Percentiles rank a stretch among this genome's conserved stretches.
phyloP scores from a whole-genome alignment of 2,113 vertebrate species.

The Triplophysa siluroides region DNA sequence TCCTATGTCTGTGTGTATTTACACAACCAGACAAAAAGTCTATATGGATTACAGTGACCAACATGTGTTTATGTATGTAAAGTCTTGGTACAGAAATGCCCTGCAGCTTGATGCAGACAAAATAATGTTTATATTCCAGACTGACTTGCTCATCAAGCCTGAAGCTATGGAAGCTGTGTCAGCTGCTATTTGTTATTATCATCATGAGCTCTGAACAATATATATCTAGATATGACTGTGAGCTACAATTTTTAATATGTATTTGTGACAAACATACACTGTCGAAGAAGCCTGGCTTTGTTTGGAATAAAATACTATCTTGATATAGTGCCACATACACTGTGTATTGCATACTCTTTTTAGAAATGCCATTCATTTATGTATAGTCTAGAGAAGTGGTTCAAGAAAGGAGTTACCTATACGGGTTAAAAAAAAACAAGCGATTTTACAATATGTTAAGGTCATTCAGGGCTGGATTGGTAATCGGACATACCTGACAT shows the following conservation, averaged over 20 bases:
- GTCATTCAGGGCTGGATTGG: too few relatives aligned
- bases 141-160: background rate
- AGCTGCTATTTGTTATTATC: conserved; percentile 6
- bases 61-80: background rate
- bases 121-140: background rate
- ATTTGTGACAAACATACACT: background rate
- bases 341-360: too few relatives aligned
- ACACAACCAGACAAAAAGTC: background rate
- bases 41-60: background rate
- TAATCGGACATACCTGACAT: too few relatives aligned
- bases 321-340: background rate
- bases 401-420: too few relatives aligned
- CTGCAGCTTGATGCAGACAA: conserved; percentile 6
- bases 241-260: background rate
- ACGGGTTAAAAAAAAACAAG: too few relatives aligned
- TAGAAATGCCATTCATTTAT: too few relatives aligned
- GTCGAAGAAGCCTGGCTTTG: background rate
- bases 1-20: conserved; percentile 18
- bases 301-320: background rate
- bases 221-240: background rate
- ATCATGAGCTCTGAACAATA: conserved; percentile 13
- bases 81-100: background rate
- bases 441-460: too few relatives aligned
- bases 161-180: background rate
- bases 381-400: too few relatives aligned